Conservation (phyloP, 2,888 invertebrate species). For the Xestia sexstrigata region DNA sequence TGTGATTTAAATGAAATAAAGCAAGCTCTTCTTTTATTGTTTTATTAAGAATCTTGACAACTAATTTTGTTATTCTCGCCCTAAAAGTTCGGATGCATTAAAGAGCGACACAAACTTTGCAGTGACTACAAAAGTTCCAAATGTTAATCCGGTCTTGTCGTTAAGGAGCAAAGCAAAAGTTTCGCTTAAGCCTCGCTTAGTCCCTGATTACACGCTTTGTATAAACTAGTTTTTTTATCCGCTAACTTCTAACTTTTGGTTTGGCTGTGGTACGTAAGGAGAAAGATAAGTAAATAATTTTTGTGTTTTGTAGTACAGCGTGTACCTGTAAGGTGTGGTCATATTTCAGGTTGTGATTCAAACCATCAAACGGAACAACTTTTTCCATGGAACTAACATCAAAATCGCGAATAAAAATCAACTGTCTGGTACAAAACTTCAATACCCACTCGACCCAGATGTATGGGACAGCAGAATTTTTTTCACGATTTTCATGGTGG, state of each 20-base stretch:
- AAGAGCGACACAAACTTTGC: conserved; percentile 28
- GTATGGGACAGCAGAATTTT: too few relatives aligned
- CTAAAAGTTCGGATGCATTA: background rate
- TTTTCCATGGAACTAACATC: too few relatives aligned
- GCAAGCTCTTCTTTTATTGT: too few relatives aligned
- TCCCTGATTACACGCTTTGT: conserved; percentile 47
- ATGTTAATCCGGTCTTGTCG: conserved; percentile 42
- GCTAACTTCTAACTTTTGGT: conserved; percentile 13
- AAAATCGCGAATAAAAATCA: too few relatives aligned
- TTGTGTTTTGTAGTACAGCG: background rate
- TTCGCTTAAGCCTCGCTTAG: conserved; percentile 43
- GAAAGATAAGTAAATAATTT: background rate
- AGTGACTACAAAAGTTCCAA: conserved; percentile 32
- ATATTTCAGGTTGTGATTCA: too few relatives aligned
- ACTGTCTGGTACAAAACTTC: too few relatives aligned
- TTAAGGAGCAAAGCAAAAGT: conserved; percentile 50
- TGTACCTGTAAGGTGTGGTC: too few relatives aligned
- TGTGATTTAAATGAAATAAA: background rate
- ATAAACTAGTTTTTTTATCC: conserved; percentile 44
- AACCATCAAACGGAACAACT: too few relatives aligned
- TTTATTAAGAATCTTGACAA: background rate
- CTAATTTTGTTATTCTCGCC: background rate
- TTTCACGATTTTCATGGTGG: too few relatives aligned
- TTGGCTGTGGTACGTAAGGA: background rate
- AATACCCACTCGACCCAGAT: too few relatives aligned